phyloP scores from a whole-genome alignment of 30 jellyfish, hydroid and myxozoan genomes.

The Cassiopea xamachana region DNA sequence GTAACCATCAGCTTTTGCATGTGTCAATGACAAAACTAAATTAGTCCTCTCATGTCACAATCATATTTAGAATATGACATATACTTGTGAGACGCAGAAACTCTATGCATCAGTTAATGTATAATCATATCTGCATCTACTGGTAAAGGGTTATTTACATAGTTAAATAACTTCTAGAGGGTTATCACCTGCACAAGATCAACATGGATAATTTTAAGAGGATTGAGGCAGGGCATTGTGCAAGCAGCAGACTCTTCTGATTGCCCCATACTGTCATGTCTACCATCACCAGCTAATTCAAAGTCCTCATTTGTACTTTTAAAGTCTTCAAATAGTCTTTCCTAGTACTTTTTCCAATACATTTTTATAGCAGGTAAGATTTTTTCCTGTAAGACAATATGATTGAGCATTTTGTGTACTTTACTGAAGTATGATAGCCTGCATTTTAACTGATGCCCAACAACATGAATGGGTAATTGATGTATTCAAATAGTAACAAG shows the following conservation, averaged over 20 bases:
- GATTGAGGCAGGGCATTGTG: constrained; percentile 18
- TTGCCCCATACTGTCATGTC: constrained; percentile 63
- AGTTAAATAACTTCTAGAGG: background rate
- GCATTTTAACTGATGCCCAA: constrained; percentile 4
- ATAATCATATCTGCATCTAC: background rate
- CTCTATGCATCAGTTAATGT: background rate
- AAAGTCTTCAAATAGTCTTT: background rate
- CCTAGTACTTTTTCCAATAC: constrained; percentile 14
- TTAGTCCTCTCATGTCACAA: background rate
- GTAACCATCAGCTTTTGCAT: background rate
- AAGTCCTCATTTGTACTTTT: background rate
- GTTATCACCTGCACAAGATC: constrained; percentile 44
- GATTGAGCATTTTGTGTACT: background rate
- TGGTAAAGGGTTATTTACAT: background rate
- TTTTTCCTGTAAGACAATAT: constrained; percentile 14
- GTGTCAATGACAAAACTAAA: background rate
- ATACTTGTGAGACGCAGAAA: background rate
- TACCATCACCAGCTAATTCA: constrained; percentile 38
- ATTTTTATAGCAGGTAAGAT: constrained; percentile 28
- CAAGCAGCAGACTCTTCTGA: constrained; percentile 46
- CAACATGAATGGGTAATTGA: background rate
- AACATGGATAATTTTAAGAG: constrained; percentile 15
- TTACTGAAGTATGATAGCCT: background rate
- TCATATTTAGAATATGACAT: background rate
- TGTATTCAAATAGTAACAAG: too few relatives aligned